A percentile compares a stretch with the other conserved stretches of the same genome.
These are phyloP conservation scores for Hirtodrosophila alboralis DNA, from an alignment of 2,888 invertebrate genomes.

Conservation along the genomic window DNA sequence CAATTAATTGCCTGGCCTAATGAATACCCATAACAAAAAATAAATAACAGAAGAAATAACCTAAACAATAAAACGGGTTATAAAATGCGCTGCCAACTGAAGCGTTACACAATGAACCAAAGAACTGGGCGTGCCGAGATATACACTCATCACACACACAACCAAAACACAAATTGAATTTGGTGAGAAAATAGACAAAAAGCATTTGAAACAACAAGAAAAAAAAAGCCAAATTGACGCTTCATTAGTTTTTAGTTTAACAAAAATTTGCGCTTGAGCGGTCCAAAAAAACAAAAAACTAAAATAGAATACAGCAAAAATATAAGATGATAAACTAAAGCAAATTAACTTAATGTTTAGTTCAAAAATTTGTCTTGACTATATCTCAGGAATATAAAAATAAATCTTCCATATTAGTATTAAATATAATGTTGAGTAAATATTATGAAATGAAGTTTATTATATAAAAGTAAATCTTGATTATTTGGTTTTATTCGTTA, in stretches of 20 bases:
- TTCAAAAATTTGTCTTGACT: too few species aligned
- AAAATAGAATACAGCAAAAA: slow-evolving; percentile 3
- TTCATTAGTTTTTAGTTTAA: slow-evolving; percentile 60
- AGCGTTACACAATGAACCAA: slow-evolving; percentile 53
- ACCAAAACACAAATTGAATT: slow-evolving; percentile 67
- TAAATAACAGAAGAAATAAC: slow-evolving; percentile 5
- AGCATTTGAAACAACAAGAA: slow-evolving; percentile 16
- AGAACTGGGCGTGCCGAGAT: slow-evolving; percentile 66
- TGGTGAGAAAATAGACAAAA: slow-evolving; percentile 61
- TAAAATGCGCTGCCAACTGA: slow-evolving; percentile 52
- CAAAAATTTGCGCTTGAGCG: slow-evolving; percentile 31
- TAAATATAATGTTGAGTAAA: too few species aligned
- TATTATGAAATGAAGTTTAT: too few species aligned
- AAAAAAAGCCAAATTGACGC: slow-evolving; percentile 49
- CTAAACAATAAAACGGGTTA: slow-evolving; percentile 67
- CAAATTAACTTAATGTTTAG: background rate
- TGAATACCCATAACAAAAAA: slow-evolving; percentile 33
- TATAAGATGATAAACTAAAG: slow-evolving; percentile 4
- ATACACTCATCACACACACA: slow-evolving; percentile 28
- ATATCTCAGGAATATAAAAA: too few species aligned
- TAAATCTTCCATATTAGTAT: too few species aligned
- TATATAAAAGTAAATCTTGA: too few species aligned
- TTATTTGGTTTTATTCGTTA: too few species aligned
- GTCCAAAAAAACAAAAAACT: slow-evolving; percentile 10
- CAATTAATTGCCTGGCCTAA: slow-evolving; percentile 74